A percentile compares a stretch with the other conserved stretches of the same genome.
phyloP scores from a whole-genome alignment of 2,888 invertebrate genomes.

The Lycia hirtaria region DNA sequence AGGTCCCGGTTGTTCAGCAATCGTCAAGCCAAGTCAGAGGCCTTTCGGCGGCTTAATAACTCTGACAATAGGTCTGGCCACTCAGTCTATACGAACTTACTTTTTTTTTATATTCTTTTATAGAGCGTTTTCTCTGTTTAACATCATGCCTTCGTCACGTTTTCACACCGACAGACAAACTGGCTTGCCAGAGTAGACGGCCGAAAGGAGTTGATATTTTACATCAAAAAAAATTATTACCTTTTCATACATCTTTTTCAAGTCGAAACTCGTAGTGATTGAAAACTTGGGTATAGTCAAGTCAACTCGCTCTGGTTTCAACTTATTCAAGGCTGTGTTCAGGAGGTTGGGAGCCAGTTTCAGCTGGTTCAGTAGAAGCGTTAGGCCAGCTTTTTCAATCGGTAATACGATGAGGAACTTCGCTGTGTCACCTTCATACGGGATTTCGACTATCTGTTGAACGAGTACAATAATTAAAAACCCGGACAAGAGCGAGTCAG shows the following conservation, averaged over 20 bases:
- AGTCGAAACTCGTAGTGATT: conserved; percentile 4
- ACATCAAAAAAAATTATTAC: conserved; percentile 49
- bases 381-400: conserved; percentile 85
- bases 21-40: no score
- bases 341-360: conserved; percentile 54
- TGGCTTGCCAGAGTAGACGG: no score
- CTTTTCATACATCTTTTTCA: conserved; percentile 46
- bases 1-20: no score
- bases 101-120: no score
- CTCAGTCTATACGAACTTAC: no score
- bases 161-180: no score
- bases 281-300: conserved; percentile 83
- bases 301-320: conserved; percentile 70
- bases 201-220: no score
- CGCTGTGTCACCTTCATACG: conserved; percentile 87
- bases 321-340: conserved; percentile 75
- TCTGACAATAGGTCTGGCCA: no score
- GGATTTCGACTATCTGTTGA: conserved; percentile 87
- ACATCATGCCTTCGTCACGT: no score
- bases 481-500: neutral
- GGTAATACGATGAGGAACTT: conserved; percentile 91
- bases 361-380: conserved; percentile 50
- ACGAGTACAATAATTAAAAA: neutral
- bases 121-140: no score
- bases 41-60: no score